phyloP scores from a whole-genome alignment of 1,140 invertebrate species.

The Lepidurus arcticus region DNA sequence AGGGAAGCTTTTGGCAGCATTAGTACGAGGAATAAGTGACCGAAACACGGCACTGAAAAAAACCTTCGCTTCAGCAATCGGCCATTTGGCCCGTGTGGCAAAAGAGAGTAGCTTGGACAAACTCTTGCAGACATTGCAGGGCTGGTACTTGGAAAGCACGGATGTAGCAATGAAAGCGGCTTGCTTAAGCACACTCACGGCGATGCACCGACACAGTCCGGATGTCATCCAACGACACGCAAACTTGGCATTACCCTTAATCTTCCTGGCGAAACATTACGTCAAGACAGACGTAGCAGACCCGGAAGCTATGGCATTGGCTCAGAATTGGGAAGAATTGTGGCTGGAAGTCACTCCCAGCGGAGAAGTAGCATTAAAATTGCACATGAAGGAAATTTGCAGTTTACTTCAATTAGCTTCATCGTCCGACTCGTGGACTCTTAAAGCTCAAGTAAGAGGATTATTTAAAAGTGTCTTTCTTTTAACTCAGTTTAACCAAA shows the following conservation, averaged over 20 bases:
- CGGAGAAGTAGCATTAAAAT: constrained; percentile 70
- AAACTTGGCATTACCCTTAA: constrained; percentile 68
- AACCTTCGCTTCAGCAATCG: constrained; percentile 72
- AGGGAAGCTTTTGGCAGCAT: constrained; percentile 69
- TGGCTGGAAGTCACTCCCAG: constrained; percentile 83
- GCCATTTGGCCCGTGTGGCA: constrained; percentile 76
- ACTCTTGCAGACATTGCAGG: constrained; percentile 69
- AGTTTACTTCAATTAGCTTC: constrained; percentile 61
- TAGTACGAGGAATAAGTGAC: constrained; percentile 74
- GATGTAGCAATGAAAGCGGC: constrained; percentile 66
- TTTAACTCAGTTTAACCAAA: constrained; percentile 32
- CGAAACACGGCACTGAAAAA: constrained; percentile 75
- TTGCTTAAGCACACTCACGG: constrained; percentile 64
- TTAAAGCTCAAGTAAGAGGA: constrained; percentile 63
- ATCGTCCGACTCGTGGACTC: constrained; percentile 75
- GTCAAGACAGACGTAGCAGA: constrained; percentile 54
- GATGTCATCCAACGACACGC: constrained; percentile 75
- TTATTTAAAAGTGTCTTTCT: background rate
- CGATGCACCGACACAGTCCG: constrained; percentile 73
- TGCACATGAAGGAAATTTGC: constrained; percentile 69
- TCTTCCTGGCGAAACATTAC: constrained; percentile 84
- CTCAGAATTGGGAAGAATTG: constrained; percentile 72
- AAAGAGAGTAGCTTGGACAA: constrained; percentile 82
- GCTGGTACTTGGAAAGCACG: constrained; percentile 71
- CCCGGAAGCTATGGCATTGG: constrained; percentile 36